These are phyloP conservation scores for Malaclemys terrapin DNA, from an alignment of 2,113 vertebrate species.

Conservation along the genomic window DNA sequence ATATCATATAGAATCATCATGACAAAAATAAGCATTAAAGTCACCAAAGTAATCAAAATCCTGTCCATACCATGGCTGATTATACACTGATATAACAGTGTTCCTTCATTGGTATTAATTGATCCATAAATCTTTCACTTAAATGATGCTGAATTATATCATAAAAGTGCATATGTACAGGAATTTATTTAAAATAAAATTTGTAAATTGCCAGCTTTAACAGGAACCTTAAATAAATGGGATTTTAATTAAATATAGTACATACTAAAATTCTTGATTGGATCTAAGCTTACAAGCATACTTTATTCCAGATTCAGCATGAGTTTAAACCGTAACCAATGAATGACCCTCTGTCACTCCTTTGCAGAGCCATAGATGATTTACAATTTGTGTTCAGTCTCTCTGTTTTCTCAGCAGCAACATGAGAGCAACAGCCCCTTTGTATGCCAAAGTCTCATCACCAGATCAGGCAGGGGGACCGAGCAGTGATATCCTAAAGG, in stretches of 20 bases:
- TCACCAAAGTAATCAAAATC: no score
- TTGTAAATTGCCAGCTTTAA: neutral
- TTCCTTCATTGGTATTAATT: neutral
- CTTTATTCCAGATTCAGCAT: neutral
- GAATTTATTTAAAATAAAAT: neutral
- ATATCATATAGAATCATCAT: no score
- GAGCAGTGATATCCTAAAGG: fast-evolving
- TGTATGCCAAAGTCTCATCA: neutral
- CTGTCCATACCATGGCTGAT: no score
- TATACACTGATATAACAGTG: neutral
- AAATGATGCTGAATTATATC: neutral
- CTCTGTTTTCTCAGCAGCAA: neutral
- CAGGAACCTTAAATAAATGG: neutral
- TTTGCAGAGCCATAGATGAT: neutral
- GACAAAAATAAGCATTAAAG: no score
- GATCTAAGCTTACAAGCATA: neutral
- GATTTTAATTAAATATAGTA: neutral
- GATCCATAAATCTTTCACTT: neutral
- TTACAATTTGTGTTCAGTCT: neutral
- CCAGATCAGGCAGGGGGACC: neutral
- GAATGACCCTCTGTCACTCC: neutral
- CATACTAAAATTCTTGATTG: neutral
- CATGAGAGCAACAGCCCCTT: neutral
- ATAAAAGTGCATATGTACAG: neutral
- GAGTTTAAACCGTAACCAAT: neutral